Conservation (phyloP, 2,888 invertebrate genomes). For the Acrocyrtus sp. region DNA sequence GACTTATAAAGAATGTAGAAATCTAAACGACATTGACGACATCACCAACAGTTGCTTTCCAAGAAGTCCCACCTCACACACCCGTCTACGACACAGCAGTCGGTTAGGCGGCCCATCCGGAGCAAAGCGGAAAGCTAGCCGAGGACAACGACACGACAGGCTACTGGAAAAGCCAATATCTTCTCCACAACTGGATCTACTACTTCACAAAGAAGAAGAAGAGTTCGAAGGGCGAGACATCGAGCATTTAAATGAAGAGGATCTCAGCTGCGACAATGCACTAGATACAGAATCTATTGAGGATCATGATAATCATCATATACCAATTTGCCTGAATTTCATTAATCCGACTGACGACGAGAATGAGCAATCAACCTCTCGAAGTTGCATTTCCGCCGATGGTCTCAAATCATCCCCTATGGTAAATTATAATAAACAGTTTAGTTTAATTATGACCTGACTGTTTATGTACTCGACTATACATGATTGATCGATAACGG, state of each 20-base stretch:
- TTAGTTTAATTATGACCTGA: not conserved
- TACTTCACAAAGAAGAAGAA: conserved; percentile 10
- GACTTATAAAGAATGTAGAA: conserved; percentile 34
- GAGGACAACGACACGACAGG: conserved; percentile 19
- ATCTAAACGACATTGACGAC: conserved; percentile 16
- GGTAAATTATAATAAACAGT: conserved; percentile 2
- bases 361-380: conserved; percentile 16
- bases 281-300: conserved; percentile 28
- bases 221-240: conserved; percentile 6
- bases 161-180: conserved; percentile 9
- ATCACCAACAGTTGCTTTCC: conserved; percentile 5
- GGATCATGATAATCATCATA: conserved; percentile 19
- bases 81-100: conserved; percentile 4
- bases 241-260: conserved; percentile 30
- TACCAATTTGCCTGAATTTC: conserved; percentile 21
- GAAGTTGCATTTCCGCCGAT: conserved; percentile 13
- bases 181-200: conserved; percentile 6
- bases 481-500: too few relatives aligned
- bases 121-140: conserved; percentile 11
- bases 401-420: conserved; percentile 34
- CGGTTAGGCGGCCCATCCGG: conserved; percentile 6
- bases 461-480: too few relatives aligned
- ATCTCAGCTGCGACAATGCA: conserved; percentile 42
- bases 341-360: conserved; percentile 7
- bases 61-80: conserved; percentile 22